Percentiles rank a stretch among this genome's conserved stretches.
phyloP scores from a whole-genome alignment of 2,113 vertebrate species.

The Grallaria varia region DNA sequence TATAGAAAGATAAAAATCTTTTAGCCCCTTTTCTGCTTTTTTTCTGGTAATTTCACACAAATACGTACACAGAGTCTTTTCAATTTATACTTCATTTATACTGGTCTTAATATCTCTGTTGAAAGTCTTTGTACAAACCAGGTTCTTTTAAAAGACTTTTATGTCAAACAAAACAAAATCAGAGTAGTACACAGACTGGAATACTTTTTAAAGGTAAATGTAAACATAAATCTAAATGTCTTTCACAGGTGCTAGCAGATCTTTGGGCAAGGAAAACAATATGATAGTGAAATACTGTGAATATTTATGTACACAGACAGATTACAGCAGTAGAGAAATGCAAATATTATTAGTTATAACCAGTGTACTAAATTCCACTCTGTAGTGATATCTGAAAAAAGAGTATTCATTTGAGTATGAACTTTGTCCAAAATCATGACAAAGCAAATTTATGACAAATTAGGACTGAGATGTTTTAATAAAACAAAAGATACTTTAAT shows the following conservation, averaged over 20 bases:
- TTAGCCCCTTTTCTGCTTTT: neutral
- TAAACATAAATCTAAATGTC: neutral
- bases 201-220: neutral
- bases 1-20: neutral
- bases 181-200: neutral
- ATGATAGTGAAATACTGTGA: neutral
- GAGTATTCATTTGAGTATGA: neutral
- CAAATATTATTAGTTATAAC: neutral
- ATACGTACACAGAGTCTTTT: neutral
- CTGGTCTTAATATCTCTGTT: neutral
- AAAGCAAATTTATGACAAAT: conserved; percentile 70
- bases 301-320: neutral
- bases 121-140: neutral
- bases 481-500: conserved; percentile 57
- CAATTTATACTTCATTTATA: neutral
- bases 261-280: neutral
- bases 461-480: conserved; percentile 59
- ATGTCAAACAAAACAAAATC: neutral
- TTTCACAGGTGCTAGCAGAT: neutral
- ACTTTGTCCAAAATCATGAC: neutral
- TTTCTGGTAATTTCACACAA: neutral
- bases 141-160: neutral
- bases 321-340: neutral
- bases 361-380: neutral
- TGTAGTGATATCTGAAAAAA: neutral